Base-by-base conservation (phyloP, 1,140 invertebrate genomes). In the Palaemon carinicauda region DNA sequence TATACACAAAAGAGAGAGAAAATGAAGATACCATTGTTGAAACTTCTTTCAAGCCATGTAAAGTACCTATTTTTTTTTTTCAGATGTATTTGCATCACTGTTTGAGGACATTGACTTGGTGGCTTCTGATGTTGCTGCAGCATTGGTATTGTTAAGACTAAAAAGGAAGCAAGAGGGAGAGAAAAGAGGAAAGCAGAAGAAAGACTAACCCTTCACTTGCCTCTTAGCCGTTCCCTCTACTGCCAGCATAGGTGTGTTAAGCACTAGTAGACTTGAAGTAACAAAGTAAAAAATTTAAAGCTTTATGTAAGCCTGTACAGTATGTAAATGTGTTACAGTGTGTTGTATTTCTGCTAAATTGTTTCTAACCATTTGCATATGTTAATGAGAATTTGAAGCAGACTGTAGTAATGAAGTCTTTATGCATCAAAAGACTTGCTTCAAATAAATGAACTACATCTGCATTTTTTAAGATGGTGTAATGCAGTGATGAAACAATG, bases 71-170 rank as follows among this genome's bases (percentile, higher is more conserved):
- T 80, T 27, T 75, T 19, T 87, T 51, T 86, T 60, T 92, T 85
- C 91, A 95, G 94, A 94, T 90, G 91, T 96, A 12, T 92, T 96
- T 88, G 95, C 94, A 90, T 94, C 94, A 3, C 92, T 96, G 87
- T 96, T 96, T 91, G 93, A 96, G 90, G 96, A 95, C 87, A 95
- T 96, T 0, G 96, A 98, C 92, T 91, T 97, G 27, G 96, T 98
- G 2, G 95, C 96, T 0, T 96, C 96, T 0, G 97, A 98, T 90
- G 93, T 98, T 21, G 94, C 96, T 69, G 96, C 96, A 19, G 97
- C 96, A 7, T 94, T 96, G 82, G 94, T 98, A 24, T 92, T 98
- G 7, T 92, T 98, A 0, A 91, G 92, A 31, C 87, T 91, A 29
- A 94, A 91, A 93, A 65, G 94, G 94, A 73, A 89, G 86, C 83